Evolutionary conservation across 1,140 invertebrate species (phyloP), one percentile per base, ranked within the genome.

Genomic region (Eueides isabella): DNA sequence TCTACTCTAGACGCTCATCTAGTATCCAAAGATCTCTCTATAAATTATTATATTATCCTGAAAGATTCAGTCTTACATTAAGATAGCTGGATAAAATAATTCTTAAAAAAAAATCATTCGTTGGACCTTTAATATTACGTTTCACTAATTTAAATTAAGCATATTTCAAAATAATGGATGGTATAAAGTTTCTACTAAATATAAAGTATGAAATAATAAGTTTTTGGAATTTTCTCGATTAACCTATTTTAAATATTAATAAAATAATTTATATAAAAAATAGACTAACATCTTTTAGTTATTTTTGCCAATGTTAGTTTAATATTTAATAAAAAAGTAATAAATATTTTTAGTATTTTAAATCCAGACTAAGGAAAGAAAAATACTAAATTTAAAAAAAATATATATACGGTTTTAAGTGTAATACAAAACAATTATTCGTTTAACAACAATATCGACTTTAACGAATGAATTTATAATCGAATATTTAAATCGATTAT

Each of bases 31-130:
- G 77, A 80, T 77, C 64, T 78, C 77, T 72, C 76, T 78, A 81
- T 77, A 77, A 78, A 76, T 77, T 55, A 55, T 55, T 11, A 26
- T 79, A 77, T 78, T 80, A 82, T 75, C 74, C 77, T 84, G 80
- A 84, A 83, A 80, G 80, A 78, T 79, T 81, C 80, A 83, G 80
- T 83, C 78, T 83, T 83, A 78, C 73, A 69, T 77, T 76, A 77
- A 78, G 63, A 78, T 77, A 81, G 80, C 72, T 77, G 73, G 73
- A 81, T 75, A 64, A 79, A 78, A 67, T 76, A 75, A 79, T 78
- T 35, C 61, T 80, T 74, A 81, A 74, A 64, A 26, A 38, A 71
- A 82, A 81, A 78, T 80, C 78, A 78, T 82, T 83, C 82, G 78
- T 81, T 85, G 82, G 80, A 80, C 81, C 77, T 79, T 80, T 72